A percentile compares a stretch with the other conserved stretches of the same genome.
Evolutionary conservation across 1,140 invertebrate species (phyloP).

Genomic region (Paralvinella palmiformis): DNA sequence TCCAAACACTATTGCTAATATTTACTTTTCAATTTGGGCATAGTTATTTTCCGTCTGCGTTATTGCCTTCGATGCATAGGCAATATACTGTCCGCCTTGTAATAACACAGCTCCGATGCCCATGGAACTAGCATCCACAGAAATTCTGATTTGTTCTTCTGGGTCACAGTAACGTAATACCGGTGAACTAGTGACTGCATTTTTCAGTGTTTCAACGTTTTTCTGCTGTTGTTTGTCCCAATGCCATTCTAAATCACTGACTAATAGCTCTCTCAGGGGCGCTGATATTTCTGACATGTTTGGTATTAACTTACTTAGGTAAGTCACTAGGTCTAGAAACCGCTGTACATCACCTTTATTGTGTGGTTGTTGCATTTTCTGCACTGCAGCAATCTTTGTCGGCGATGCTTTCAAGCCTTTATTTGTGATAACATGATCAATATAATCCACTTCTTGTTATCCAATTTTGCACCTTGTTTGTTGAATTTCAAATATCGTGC

Average conservation of each 20-base stretch:
- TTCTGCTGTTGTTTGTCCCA: slow-evolving; percentile 18
- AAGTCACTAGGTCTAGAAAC: slow-evolving; percentile 24
- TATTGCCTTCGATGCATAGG: slow-evolving; percentile 48
- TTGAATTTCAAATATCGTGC: slow-evolving; percentile 37
- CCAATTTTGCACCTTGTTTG: slow-evolving; percentile 36
- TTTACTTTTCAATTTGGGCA: slow-evolving; percentile 52
- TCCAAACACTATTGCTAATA: slow-evolving; percentile 51
- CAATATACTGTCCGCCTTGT: slow-evolving; percentile 48
- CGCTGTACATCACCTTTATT: slow-evolving; percentile 18
- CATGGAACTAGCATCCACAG: slow-evolving; percentile 23
- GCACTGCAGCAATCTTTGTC: slow-evolving; percentile 38
- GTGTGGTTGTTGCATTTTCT: slow-evolving; percentile 13
- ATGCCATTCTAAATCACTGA: slow-evolving; percentile 16
- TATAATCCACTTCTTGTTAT: slow-evolving; percentile 29
- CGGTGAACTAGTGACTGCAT: neutral
- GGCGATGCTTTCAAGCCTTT: slow-evolving; percentile 42
- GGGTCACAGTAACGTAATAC: too few relatives aligned
- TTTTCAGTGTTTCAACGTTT: slow-evolving; percentile 16
- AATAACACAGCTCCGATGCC: slow-evolving; percentile 48
- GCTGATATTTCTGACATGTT: slow-evolving; percentile 21
- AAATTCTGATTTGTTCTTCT: too few relatives aligned
- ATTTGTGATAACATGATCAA: slow-evolving; percentile 15
- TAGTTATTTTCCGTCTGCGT: slow-evolving; percentile 48
- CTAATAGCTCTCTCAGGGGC: slow-evolving; percentile 16
- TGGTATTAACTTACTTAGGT: slow-evolving; percentile 21